phyloP scores from a whole-genome alignment of 1,140 invertebrate species.

The Xylocopa sonorina region DNA sequence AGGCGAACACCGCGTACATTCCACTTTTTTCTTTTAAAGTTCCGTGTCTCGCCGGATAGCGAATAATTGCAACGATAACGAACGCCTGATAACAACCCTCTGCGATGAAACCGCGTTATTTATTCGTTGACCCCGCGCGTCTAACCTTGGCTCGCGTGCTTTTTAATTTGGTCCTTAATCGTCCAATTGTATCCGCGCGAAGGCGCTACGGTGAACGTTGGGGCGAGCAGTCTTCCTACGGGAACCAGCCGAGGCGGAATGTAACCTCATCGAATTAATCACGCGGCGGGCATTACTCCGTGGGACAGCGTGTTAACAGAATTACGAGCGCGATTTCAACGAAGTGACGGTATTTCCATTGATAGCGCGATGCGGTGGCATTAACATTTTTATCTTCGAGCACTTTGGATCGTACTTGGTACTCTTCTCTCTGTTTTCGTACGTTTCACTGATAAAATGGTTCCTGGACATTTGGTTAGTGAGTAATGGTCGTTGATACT shows the following conservation, averaged over 20 bases:
- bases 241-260: too few species aligned
- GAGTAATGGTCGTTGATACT: too few species aligned
- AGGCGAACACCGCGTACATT: too few species aligned
- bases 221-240: too few species aligned
- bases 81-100: neutral
- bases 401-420: neutral
- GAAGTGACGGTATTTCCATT: neutral
- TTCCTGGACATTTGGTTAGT: too few species aligned
- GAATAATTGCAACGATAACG: neutral
- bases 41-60: too few species aligned
- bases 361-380: neutral
- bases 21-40: too few species aligned
- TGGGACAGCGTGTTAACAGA: neutral
- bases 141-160: neutral
- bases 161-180: neutral
- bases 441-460: too few species aligned
- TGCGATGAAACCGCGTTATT: neutral
- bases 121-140: neutral
- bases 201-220: too few species aligned
- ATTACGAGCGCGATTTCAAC: neutral
- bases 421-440: too few species aligned
- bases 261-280: too few species aligned
- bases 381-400: neutral
- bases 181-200: neutral
- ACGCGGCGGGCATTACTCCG: too few species aligned